Evolutionary conservation across 2,888 invertebrate genomes (phyloP).

Genomic region (Autographa pulchrina): DNA sequence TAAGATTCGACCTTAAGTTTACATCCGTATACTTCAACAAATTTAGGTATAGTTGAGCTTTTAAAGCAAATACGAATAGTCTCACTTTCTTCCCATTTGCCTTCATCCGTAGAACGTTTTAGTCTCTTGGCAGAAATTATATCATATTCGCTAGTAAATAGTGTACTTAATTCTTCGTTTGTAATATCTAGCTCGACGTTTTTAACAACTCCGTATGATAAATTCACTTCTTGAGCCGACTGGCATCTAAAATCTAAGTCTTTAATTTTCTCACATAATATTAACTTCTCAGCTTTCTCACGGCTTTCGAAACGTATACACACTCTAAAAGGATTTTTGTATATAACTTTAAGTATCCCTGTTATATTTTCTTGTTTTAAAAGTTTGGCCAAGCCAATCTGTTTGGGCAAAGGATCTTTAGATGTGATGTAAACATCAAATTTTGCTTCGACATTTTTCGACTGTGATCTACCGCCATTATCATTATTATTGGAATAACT

Average conservation of each 20-base stretch:
- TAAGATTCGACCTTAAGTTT: slow-evolving; percentile 27
- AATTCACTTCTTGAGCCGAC: slow-evolving; percentile 3
- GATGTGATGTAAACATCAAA: slow-evolving; percentile 11
- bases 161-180: slow-evolving; percentile 18
- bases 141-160: not conserved
- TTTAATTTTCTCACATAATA: slow-evolving; percentile 5
- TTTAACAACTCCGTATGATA: slow-evolving; percentile 25
- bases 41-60: slow-evolving; percentile 11
- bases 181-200: slow-evolving; percentile 16
- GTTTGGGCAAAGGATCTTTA: slow-evolving; percentile 14
- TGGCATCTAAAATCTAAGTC: slow-evolving; percentile 12
- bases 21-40: slow-evolving; percentile 6
- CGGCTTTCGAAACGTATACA: slow-evolving; percentile 2
- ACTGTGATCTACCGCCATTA: not conserved
- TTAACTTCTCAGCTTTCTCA: slow-evolving; percentile 7
- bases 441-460: not conserved
- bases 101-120: slow-evolving; percentile 5
- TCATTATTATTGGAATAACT: not conserved
- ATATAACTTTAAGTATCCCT: slow-evolving; percentile 8
- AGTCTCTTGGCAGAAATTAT: slow-evolving; percentile 23
- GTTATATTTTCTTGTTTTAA: slow-evolving; percentile 11
- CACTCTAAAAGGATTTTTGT: slow-evolving; percentile 20
- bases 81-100: slow-evolving; percentile 27
- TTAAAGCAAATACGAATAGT: slow-evolving; percentile 28
- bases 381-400: slow-evolving; percentile 22